These are phyloP conservation scores for Apeltes quadracus DNA, from an alignment of 2,113 vertebrate genomes.

Conservation along the genomic window DNA sequence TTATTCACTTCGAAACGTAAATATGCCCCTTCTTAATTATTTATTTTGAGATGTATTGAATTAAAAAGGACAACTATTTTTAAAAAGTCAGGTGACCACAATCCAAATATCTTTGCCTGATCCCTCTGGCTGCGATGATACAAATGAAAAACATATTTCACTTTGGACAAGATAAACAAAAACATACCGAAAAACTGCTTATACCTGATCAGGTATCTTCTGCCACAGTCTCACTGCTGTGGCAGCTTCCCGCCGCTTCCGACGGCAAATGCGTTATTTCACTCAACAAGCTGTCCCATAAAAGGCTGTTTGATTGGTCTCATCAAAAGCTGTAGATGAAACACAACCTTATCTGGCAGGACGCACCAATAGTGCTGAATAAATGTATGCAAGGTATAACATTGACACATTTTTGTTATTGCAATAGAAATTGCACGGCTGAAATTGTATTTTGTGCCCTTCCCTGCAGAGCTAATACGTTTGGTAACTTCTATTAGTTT, in stretches of 20 bases:
- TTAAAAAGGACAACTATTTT: background rate
- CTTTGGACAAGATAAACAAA: constrained; percentile 1
- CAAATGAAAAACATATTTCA: background rate
- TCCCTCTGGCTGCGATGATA: background rate
- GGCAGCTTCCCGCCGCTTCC: constrained; percentile 4
- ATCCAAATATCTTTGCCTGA: background rate
- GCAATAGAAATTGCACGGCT: background rate
- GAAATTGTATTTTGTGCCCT: background rate
- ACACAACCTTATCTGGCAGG: background rate
- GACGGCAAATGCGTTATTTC: too few species aligned
- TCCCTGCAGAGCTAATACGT: background rate
- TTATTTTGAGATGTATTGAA: background rate
- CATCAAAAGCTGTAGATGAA: constrained; percentile 6
- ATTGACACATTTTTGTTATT: background rate
- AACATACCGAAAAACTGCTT: background rate
- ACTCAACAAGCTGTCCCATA: background rate
- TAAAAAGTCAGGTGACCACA: background rate
- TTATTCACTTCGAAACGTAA: background rate
- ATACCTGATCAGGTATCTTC: background rate
- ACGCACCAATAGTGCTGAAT: background rate
- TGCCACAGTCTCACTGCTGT: background rate
- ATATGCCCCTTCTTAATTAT: background rate
- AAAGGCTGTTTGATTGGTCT: background rate
- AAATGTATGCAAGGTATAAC: background rate
- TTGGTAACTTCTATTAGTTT: background rate